phyloP scores from a whole-genome alignment of 2,888 invertebrate species.

The Salticus scenicus region DNA sequence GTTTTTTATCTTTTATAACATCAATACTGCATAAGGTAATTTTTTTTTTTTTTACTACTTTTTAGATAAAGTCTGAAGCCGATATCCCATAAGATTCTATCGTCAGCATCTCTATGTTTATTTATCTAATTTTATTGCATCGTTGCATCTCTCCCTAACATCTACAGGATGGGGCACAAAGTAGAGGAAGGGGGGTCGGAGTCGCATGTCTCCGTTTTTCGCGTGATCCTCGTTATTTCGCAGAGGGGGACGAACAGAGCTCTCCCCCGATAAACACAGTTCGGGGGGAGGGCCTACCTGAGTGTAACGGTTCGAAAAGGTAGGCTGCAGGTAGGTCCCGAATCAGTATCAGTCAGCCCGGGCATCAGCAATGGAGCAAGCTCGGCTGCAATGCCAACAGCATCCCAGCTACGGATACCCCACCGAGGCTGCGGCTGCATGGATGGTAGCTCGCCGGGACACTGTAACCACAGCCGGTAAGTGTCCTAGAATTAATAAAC shows the following conservation, averaged over 20 bases:
- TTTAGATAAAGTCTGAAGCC: too few species aligned
- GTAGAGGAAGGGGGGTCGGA: not conserved
- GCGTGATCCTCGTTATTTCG: not conserved
- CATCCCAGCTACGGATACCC: slow-evolving; percentile 4
- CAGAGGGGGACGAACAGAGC: not conserved
- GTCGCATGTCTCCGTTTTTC: slow-evolving; percentile 19
- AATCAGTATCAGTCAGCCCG: not conserved
- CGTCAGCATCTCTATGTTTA: not conserved
- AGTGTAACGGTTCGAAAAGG: not conserved
- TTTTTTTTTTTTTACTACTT: too few species aligned
- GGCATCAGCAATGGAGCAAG: slow-evolving; percentile 19
- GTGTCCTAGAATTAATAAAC: too few species aligned
- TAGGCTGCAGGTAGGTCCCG: not conserved
- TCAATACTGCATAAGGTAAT: too few species aligned
- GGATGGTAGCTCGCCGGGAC: not conserved
- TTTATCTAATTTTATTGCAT: slow-evolving; percentile 12
- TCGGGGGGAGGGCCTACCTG: not conserved
- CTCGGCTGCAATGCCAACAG: slow-evolving; percentile 8
- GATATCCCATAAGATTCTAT: too few species aligned
- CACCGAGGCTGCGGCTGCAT: slow-evolving; percentile 1
- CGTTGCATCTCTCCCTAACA: not conserved
- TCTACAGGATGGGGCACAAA: not conserved
- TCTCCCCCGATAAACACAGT: slow-evolving; percentile 3
- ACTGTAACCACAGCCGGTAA: not conserved
- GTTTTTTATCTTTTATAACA: too few species aligned